Base-by-base conservation (phyloP, 2,797 vertebrate genomes). In the Ciconia nigra region DNA sequence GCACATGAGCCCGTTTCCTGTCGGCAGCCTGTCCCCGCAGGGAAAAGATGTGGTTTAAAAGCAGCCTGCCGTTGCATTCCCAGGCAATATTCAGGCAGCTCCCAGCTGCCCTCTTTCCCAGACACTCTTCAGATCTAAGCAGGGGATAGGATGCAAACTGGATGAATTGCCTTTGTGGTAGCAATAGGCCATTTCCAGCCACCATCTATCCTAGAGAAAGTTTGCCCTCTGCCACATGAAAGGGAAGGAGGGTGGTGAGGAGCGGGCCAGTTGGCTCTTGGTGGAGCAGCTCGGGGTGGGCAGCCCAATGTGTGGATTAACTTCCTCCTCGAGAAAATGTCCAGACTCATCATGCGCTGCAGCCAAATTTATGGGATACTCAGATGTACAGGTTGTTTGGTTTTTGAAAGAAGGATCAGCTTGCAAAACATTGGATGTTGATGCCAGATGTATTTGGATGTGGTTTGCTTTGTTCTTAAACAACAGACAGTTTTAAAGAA, bases 401-500 rank as follows among this genome's bases (percentile, higher is more conserved):
- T 5, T 49, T 81, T 57, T 49, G 54, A 92, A 89, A 89, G 83
- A 58, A 35, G 72, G 66, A 90, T 92, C 86, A 33, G 76, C 92
- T 91, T 95, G 82, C 93, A 87, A 5, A 95, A 42, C 37, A 47
- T 54, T 42, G 77, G 93, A 93, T 95, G 86, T 83, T 83, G 90
- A 44, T 87, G 88, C 94, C 94, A 97, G 96, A 92, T 94, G 93
- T 82, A 62, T 83, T 94, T 95, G 90, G 94, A 95, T 96, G 97
- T 93, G 95, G 95, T 96, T 97, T 97, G 84, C 96, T 95, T 96
- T 97, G 94, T 95, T 93, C 89, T 97, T 79, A 66, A 90, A 97
- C 96, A 97, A 96, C 91, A 81, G 91, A 22, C 7, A 35, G 76
- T 83, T 96, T 92, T 77, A 70, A 96, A 95, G 87, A 55, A 67